Base-by-base conservation (phyloP, 2,113 vertebrate species). In the Nesospiza acunhae region DNA sequence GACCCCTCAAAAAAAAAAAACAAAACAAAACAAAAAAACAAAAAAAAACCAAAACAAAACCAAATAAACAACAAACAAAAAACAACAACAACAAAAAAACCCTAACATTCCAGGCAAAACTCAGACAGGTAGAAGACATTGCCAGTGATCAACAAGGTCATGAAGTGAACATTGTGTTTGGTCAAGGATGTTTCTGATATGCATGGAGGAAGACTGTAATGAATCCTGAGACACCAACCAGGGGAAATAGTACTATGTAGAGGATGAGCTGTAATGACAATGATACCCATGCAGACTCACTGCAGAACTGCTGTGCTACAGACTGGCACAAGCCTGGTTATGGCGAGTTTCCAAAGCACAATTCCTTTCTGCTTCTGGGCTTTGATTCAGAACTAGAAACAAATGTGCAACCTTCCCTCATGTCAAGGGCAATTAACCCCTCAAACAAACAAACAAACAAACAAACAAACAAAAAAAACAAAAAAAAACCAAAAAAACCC, bases 331-430 rank as follows among this genome's bases (percentile, higher is more conserved):
- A 76, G 62, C 41, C 62, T 83, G 67, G 83, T 68, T 80, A 92
- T 88, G 72, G 83, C 67, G 3, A 47, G 20, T 79, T 95, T 92
- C 88, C 91, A 94, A 41, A 83, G 22, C 62, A 68, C 72, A 76
- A 60, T 60, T 85, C 53, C 49, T 41, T 93, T 96, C 33, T 79
- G 67, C 79, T 88, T 85, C 85, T 96, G 91, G 89, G 89, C 89
- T 93, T 75, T 3, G 12, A 88, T 85, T 93, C 93, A 90, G 91
- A 92, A 22, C 75, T 44, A 68, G 62, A 85, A 96, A 94, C 30
- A 76, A 90, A 93, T 56, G 66, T 60, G 89, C 58, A 83, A 88
- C 89, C 49, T 83, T 79, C 70, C 37, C 35, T 79, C 9, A 12
- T 31, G 70, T 92, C 79, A 96, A 93, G 68, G 89, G 8, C 44